Percentiles rank a stretch among this genome's conserved stretches.
These are phyloP conservation scores for Heliconius cydno DNA, from an alignment of 2,888 invertebrate species.

Conservation along the genomic window DNA sequence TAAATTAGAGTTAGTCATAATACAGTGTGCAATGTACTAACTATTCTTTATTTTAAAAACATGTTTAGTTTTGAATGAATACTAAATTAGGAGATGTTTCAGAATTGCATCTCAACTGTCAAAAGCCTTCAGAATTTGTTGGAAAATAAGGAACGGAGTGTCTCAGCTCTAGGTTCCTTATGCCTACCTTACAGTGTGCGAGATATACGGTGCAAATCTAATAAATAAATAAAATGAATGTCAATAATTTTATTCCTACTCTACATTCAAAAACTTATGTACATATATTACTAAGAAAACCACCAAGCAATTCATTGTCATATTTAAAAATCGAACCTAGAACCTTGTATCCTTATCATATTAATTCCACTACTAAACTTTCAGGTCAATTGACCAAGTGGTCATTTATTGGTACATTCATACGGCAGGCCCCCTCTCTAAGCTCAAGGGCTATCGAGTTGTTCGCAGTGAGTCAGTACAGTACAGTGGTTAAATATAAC, in stretches of 20 bases:
- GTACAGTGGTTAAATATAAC: conserved; percentile 16
- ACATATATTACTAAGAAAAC: background rate
- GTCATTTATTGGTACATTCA: conserved; percentile 10
- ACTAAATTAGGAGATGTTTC: background rate
- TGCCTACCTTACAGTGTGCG: no score
- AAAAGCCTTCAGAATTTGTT: no score
- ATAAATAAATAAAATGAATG: background rate
- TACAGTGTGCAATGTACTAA: background rate
- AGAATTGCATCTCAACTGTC: no score
- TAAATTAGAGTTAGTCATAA: conserved; percentile 19
- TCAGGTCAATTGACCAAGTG: background rate
- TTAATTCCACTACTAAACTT: background rate
- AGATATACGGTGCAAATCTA: no score
- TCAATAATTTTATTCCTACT: background rate
- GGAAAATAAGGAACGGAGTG: no score
- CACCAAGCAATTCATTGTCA: background rate
- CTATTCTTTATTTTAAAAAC: conserved; percentile 11
- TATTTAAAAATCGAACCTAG: background rate
- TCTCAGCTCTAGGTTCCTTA: no score
- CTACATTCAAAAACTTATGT: background rate
- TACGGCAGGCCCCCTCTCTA: conserved; percentile 1
- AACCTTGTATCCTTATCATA: background rate
- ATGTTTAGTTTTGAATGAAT: background rate
- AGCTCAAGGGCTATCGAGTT: conserved; percentile 20
- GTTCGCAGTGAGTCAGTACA: conserved; percentile 7